Evolutionary conservation across 2,888 invertebrate genomes (phyloP), one percentile per base, ranked within the genome.

Genomic region (Diploptera punctata): DNA sequence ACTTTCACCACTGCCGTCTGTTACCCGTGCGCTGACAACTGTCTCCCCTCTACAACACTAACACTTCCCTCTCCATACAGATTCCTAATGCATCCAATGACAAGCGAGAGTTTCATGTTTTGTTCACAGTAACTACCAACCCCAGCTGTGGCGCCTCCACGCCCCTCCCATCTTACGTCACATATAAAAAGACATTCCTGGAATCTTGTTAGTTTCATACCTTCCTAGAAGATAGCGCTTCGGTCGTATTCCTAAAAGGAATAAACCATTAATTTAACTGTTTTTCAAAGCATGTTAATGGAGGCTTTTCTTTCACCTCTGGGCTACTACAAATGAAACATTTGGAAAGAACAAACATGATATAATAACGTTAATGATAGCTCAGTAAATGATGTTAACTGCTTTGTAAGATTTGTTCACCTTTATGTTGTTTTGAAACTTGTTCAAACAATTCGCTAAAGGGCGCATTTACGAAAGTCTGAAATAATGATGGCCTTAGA

Each of bases 151-250:
- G 29, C 67, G 70, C 73, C 70, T 33, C 33, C 33, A 52, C 7
- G 19, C 60, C 31, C 21, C 44, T 31, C 57, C 44, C n/a, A n/a
- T 21, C 18, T 69, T 26, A 69, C 69, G 69, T 69, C 69, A 69
- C 24, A 44, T 18, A 2, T 16, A 52, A 24, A 24, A 10, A 24
- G 52, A 24, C 7, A 24, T 67, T 67, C 67, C 47, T 29, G 67
- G 67, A 67, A 67, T 1, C n/a, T 31, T 21, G 26, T 31, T 54
- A 21, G 52, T 69, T 57, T 44, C 43, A 9, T 19, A 43, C 21
- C n/a, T 69, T 69, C 69, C 68, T 57, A 57, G 31, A 72, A 71
- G 62, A 54, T 19, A n/a, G 43, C 71, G 71, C 67, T 18, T 24
- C 33, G 24, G 47, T 43, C 62, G 67, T 13, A 24, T 9, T 13